Evolutionary conservation across 1,140 invertebrate genomes (phyloP).

Genomic region (Polypedilum vanderplanki): DNA sequence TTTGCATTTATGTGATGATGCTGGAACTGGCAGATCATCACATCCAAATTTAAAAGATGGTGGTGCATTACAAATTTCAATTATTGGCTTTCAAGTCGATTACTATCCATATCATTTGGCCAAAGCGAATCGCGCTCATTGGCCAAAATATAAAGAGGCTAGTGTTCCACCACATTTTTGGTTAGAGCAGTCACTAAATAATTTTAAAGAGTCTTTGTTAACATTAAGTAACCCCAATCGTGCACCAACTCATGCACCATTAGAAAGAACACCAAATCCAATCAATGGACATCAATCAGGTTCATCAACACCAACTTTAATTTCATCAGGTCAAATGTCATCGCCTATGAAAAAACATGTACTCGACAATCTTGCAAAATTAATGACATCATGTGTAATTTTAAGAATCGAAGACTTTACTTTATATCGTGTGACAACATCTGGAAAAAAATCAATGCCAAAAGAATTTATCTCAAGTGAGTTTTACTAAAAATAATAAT

Average conservation of each 20-base stretch:
- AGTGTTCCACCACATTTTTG: conserved; percentile 59
- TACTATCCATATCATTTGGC: conserved; percentile 96
- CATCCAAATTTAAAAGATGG: conserved; percentile 80
- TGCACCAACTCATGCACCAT: conserved; percentile 50
- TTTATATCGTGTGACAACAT: conserved; percentile 73
- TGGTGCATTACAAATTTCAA: conserved; percentile 86
- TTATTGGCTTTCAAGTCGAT: conserved; percentile 86
- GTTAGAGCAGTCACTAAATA: conserved; percentile 59
- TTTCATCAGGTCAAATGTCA: conserved; percentile 35
- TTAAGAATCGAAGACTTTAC: conserved; percentile 84
- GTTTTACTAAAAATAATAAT: conserved; percentile 32
- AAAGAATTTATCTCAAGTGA: conserved; percentile 77
- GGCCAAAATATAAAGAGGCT: conserved; percentile 66
- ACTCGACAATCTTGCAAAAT: conserved; percentile 67
- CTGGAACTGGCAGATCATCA: conserved; percentile 69
- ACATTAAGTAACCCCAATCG: conserved; percentile 56
- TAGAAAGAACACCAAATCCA: conserved; percentile 44
- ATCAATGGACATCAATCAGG: conserved; percentile 32
- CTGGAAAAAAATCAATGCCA: conserved; percentile 57
- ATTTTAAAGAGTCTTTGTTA: conserved; percentile 57
- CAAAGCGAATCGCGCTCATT: conserved; percentile 75
- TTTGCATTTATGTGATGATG: conserved; percentile 95
- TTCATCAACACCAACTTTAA: conserved; percentile 29
- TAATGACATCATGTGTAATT: conserved; percentile 88
- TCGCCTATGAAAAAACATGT: conserved; percentile 59